phyloP scores from a whole-genome alignment of 1,140 invertebrate species.

The Drosophila nigromelanica region DNA sequence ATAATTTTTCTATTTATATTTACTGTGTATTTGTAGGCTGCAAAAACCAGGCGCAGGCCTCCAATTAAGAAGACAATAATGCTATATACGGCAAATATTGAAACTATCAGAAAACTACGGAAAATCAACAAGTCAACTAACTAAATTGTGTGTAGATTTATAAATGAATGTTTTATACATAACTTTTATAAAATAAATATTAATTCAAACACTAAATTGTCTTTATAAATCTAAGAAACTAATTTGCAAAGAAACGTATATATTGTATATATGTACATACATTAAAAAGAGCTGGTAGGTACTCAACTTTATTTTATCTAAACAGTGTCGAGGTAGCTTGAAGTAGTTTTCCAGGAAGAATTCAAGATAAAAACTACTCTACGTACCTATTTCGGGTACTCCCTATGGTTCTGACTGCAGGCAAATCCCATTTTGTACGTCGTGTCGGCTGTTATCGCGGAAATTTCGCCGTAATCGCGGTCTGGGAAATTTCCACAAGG shows the following conservation, averaged over 20 bases:
- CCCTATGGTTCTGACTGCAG: background rate
- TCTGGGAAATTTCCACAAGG: constrained; percentile 51
- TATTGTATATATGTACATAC: too few species aligned
- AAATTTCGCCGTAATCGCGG: constrained; percentile 43
- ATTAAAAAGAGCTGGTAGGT: too few species aligned
- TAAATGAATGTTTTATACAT: background rate
- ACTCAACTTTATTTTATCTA: constrained; percentile 11
- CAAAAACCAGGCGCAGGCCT: background rate
- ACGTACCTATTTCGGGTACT: background rate
- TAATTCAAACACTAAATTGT: too few species aligned
- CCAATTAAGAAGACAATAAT: constrained; percentile 23
- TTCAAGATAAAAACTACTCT: background rate
- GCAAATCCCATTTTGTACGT: background rate
- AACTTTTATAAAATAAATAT: too few species aligned
- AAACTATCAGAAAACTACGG: constrained; percentile 9
- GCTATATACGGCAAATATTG: constrained; percentile 18
- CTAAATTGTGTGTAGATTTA: constrained; percentile 3
- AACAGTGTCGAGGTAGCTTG: background rate
- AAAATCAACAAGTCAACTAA: constrained; percentile 15
- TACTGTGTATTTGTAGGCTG: background rate
- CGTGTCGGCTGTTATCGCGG: constrained; percentile 23
- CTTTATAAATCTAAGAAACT: too few species aligned
- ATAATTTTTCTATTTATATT: too few species aligned
- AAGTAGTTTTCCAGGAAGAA: constrained; percentile 10
- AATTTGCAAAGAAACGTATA: background rate